Evolutionary conservation across 2,797 vertebrate species (phyloP), one percentile per base, ranked within the genome.

Genomic region (Mus caroli): DNA sequence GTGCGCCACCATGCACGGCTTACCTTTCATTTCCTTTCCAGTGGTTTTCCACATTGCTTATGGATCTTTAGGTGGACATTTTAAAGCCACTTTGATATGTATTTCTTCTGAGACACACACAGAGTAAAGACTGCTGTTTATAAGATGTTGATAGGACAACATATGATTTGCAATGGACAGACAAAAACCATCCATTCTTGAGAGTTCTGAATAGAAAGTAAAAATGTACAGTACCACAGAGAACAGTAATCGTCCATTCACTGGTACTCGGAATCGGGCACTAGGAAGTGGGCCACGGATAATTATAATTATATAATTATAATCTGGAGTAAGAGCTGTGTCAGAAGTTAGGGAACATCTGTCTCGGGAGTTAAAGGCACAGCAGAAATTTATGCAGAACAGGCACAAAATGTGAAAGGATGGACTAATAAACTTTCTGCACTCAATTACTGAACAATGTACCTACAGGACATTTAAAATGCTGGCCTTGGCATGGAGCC

Each of bases 31-130:
- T 52, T 20, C 84, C 75, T 78, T 6, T 37, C 40, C 69, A 13
- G 87, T 89, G 56, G 31, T 93, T 94, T 95, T 19, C 88, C 17
- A 58, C 17, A 34, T 60, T 84, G 31, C 85, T 67, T 87, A 28
- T 84, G 91, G 19, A 79, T 96, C 43, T 85, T 92, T 75, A 88
- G 56, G 20, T 88, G 13, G 37, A 73, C 52, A 28, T 54, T 92
- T 92, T 78, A 91, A 87, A 88, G 52, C 31, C 26, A 64, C 28
- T 64, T 64, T 31, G 10, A 31, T 64, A 64, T 64, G 85, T 64
- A 64, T 64, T 88, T 20, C 56, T 6, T 89, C 79, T 91, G 40
- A 87, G 34, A 24, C 87, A 13, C 31, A 13, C 71, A 94, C 12
- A 67, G 15, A 91, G 11, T 90, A 88, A 91, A 96, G 54, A 79